phyloP scores from a whole-genome alignment of 2,888 invertebrate species.

The Perizoma affinitatum region DNA sequence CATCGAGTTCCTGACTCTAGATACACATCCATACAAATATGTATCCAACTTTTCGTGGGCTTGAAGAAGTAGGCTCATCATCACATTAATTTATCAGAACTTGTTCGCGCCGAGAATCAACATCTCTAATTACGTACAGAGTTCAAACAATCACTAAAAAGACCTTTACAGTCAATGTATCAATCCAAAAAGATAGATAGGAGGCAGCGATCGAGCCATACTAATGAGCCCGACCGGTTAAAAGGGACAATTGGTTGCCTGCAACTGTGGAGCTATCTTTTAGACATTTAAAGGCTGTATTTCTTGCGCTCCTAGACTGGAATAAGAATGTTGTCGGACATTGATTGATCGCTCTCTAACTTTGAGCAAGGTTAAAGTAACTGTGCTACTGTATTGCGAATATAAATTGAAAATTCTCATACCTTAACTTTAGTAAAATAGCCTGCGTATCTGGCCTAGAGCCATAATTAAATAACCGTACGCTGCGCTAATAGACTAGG shows the following conservation, averaged over 20 bases:
- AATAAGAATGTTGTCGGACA: conserved; percentile 63
- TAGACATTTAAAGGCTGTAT: conserved; percentile 67
- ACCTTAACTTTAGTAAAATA: conserved; percentile 42
- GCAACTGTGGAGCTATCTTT: conserved; percentile 67
- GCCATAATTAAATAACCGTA: conserved; percentile 17
- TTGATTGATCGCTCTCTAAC: conserved; percentile 63
- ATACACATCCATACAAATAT: conserved; percentile 49
- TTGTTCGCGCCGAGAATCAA: conserved; percentile 47
- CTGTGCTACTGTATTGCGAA: conserved; percentile 52
- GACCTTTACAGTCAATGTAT: conserved; percentile 75
- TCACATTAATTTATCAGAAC: conserved; percentile 52
- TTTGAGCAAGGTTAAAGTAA: conserved; percentile 49
- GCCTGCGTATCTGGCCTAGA: conserved; percentile 5
- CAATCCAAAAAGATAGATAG: conserved; percentile 68
- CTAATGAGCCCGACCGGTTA: conserved; percentile 74
- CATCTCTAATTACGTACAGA: conserved; percentile 63
- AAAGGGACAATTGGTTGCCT: conserved; percentile 73
- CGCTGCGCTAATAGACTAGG: conserved; percentile 17
- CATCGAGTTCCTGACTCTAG: conserved; percentile 61
- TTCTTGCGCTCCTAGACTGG: conserved; percentile 58
- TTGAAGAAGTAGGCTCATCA: conserved; percentile 35
- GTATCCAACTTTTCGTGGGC: conserved; percentile 41
- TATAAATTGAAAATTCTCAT: conserved; percentile 54
- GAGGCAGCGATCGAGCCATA: conserved; percentile 67
- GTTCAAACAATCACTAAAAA: conserved; percentile 57